Percentiles rank a stretch among this genome's conserved stretches.
These are phyloP conservation scores for Caenorhabditis uteleia DNA, from an alignment of 2,888 invertebrate genomes.

Conservation along the genomic window DNA sequence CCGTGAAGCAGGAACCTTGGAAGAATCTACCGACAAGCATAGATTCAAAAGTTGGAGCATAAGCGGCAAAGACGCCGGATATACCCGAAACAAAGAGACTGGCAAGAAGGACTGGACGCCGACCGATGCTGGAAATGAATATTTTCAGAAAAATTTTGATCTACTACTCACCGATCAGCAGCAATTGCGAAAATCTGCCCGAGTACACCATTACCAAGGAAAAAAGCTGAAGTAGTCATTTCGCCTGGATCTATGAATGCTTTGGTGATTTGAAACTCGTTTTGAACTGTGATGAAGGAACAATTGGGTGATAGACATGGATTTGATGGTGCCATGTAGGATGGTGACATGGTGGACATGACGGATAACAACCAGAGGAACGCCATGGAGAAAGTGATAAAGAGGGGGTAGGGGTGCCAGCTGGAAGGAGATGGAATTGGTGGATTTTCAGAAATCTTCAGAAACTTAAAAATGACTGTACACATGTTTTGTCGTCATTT, in stretches of 20 bases:
- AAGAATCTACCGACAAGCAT: constrained; percentile 43
- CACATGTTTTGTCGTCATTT: too few species aligned
- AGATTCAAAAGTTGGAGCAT: constrained; percentile 36
- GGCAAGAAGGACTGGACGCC: constrained; percentile 40
- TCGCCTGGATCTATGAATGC: constrained; percentile 42
- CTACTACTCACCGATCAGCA: constrained; percentile 36
- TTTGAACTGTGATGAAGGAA: constrained; percentile 40
- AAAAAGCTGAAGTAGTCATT: constrained; percentile 42
- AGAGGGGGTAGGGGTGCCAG: constrained; percentile 42
- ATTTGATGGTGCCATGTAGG: constrained; percentile 40
- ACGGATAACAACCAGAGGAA: constrained; percentile 47
- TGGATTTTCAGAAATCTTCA: too few species aligned
- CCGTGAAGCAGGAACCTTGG: constrained; percentile 46
- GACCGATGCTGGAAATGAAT: constrained; percentile 35
- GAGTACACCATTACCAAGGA: constrained; percentile 42
- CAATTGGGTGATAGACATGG: constrained; percentile 27
- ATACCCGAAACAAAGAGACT: constrained; percentile 37
- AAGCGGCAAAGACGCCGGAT: constrained; percentile 37
- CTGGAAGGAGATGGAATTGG: constrained; percentile 14
- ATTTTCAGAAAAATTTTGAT: not conserved
- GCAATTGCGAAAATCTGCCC: constrained; percentile 41
- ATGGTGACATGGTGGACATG: constrained; percentile 47
- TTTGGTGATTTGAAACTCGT: constrained; percentile 34
- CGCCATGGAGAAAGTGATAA: constrained; percentile 46
- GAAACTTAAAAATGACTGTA: too few species aligned